Evolutionary conservation across 1,140 invertebrate genomes (phyloP).

Genomic region (Phthorimaea operculella): DNA sequence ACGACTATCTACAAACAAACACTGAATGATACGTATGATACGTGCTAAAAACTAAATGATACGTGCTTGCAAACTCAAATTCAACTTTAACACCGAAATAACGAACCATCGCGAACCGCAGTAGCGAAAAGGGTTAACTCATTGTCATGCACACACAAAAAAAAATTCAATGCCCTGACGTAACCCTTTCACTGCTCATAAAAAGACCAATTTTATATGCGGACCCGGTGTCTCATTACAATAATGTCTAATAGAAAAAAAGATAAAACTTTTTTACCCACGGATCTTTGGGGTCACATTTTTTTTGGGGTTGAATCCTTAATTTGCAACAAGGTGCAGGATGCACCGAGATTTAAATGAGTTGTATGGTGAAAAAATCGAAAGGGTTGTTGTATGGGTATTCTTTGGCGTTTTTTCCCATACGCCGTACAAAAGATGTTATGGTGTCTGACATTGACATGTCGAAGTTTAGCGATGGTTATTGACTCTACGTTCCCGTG

Average conservation of each 20-base stretch:
- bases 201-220: slow-evolving; percentile 62
- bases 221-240: slow-evolving; percentile 62
- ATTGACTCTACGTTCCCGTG: slow-evolving; percentile 20
- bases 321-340: slow-evolving; percentile 67
- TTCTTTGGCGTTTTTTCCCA: slow-evolving; percentile 41
- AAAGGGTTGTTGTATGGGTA: slow-evolving; percentile 32
- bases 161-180: slow-evolving; percentile 44
- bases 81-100: slow-evolving; percentile 45
- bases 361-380: slow-evolving; percentile 53
- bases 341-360: slow-evolving; percentile 54
- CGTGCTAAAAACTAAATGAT: neutral
- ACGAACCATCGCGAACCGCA: slow-evolving; percentile 47
- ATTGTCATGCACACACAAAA: slow-evolving; percentile 31
- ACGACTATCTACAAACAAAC: too few species aligned
- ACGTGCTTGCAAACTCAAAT: slow-evolving; percentile 28
- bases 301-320: slow-evolving; percentile 59
- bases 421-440: slow-evolving; percentile 44
- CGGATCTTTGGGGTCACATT: slow-evolving; percentile 60
- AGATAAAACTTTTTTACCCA: slow-evolving; percentile 63
- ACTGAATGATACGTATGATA: too few species aligned
- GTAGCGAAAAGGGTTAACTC: slow-evolving; percentile 31
- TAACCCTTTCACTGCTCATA: slow-evolving; percentile 51
- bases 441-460: slow-evolving; percentile 50
- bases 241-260: slow-evolving; percentile 57
- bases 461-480: slow-evolving; percentile 27